Percentiles rank a stretch among this genome's conserved stretches.
Evolutionary conservation across 1,140 invertebrate genomes (phyloP).

Genomic region (Akabosia matsudoensis): DNA sequence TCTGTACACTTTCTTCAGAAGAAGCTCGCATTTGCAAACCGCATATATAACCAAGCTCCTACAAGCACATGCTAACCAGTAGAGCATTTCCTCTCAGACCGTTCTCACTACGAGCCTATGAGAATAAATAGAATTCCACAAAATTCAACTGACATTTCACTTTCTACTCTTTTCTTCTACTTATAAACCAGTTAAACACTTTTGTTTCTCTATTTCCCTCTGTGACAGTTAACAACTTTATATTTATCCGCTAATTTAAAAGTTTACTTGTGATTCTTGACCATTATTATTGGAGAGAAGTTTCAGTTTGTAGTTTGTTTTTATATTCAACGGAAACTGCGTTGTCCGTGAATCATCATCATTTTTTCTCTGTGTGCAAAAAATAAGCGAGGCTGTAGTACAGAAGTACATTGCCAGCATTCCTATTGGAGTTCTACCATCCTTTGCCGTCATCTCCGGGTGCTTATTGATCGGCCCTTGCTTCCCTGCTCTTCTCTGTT

Average conservation of each 20-base stretch:
- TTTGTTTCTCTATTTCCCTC: too few species aligned
- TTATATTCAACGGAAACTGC: background rate
- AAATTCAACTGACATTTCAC: too few species aligned
- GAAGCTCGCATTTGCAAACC: too few species aligned
- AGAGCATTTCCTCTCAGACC: background rate
- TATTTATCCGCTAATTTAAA: too few species aligned
- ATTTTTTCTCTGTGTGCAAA: background rate
- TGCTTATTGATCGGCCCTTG: background rate
- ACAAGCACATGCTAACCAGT: background rate
- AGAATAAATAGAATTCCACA: too few species aligned
- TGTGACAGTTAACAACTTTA: too few species aligned
- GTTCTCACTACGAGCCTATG: background rate
- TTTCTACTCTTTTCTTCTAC: too few species aligned
- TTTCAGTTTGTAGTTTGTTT: too few species aligned
- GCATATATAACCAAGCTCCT: background rate
- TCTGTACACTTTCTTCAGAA: background rate
- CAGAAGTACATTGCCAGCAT: background rate
- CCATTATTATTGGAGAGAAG: too few species aligned
- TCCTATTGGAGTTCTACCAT: background rate
- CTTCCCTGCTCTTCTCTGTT: conserved; percentile 2
- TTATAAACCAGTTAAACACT: too few species aligned
- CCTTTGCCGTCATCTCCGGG: conserved; percentile 1
- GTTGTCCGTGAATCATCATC: background rate
- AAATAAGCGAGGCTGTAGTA: background rate
- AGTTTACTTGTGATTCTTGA: too few species aligned